Base-by-base conservation (phyloP, 2,113 vertebrate genomes). In the Corythornis vintsioides region DNA sequence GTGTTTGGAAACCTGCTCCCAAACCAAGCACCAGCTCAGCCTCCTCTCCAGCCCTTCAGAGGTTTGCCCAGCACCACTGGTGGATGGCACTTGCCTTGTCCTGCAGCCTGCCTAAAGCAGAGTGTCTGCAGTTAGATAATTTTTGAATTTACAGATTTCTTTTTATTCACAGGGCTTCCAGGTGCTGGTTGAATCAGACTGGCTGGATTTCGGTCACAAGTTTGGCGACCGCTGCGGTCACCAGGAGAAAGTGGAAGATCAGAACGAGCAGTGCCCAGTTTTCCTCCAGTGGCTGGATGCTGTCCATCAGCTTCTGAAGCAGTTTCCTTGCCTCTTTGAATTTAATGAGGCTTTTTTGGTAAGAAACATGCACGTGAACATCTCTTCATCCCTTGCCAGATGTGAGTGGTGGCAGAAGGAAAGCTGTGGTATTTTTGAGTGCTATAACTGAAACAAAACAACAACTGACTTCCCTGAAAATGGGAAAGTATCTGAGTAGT, bases 211-310 rank as follows among this genome's bases (percentile, higher is more conserved):
- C 43, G 99, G 99, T 33, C 99, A 99, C 94, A 99, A 99, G 93
- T 99, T 99, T 85, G 99, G 98, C 11, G 99, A 99, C 95, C 99
- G 99, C 94, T 99, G 99, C 57, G 99, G 99, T 82, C 99, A 99
- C 95, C 98, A 99, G 96, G 99, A 99, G 97, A 99, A 98, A 60
- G 96, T 98, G 3, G 99, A 99, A 50, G 99, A 99, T 60, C 98
- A 99, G 91, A 99, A 98, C 0, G 99, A 99, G 95, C 99, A 99
- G 95, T 99, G 99, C 89, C 99, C 99, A 0, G 99, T 99, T 92
- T 99, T 99, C 95, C 98, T 99, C 80, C 99, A 99, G 97, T 99
- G 99, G 99, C 97, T 99, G 38, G 99, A 99, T 97, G 99, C 98
- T 22, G 97, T 99, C 56, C 99, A 99, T 96, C 99, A 99, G 98